A percentile compares a stretch with the other conserved stretches of the same genome.
Evolutionary conservation across 2,888 invertebrate genomes (phyloP).

Genomic region (Crossocerus cetratus): DNA sequence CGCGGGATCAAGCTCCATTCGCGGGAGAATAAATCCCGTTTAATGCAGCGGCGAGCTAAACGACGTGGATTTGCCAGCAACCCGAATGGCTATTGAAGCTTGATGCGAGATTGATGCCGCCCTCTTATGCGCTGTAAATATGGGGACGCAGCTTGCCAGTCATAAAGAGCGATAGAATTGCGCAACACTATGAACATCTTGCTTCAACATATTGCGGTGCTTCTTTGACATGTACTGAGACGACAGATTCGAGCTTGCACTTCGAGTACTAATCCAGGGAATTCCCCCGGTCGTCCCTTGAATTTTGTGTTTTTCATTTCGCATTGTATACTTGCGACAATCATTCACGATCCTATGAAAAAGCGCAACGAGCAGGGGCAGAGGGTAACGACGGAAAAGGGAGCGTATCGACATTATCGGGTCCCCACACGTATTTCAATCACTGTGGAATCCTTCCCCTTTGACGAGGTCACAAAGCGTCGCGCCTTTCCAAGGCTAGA

Average conservation of each 20-base stretch:
- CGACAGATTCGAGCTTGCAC: no score
- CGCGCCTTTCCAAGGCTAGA: background rate
- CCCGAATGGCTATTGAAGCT: slow-evolving; percentile 30
- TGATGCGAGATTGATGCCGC: slow-evolving; percentile 40
- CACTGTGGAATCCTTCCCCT: background rate
- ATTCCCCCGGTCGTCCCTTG: no score
- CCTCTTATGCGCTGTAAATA: slow-evolving; percentile 32
- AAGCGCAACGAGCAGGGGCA: background rate
- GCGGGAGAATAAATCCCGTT: slow-evolving; percentile 48
- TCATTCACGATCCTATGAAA: background rate
- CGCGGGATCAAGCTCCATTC: slow-evolving; percentile 27
- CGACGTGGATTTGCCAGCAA: slow-evolving; percentile 46
- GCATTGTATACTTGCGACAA: no score
- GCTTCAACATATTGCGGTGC: background rate
- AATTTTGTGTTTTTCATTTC: no score
- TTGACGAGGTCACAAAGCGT: slow-evolving; percentile 1
- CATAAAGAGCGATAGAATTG: slow-evolving; percentile 27
- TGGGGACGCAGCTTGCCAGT: slow-evolving; percentile 29
- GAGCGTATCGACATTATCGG: slow-evolving; percentile 7
- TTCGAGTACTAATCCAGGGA: no score
- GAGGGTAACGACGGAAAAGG: background rate
- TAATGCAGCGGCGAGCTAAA: slow-evolving; percentile 46
- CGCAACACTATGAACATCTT: slow-evolving; percentile 12
- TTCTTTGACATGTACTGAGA: background rate
- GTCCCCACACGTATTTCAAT: slow-evolving; percentile 3